Evolutionary conservation across 1,140 invertebrate species (phyloP), one percentile per base, ranked within the genome.

Genomic region (Radopholus similis): DNA sequence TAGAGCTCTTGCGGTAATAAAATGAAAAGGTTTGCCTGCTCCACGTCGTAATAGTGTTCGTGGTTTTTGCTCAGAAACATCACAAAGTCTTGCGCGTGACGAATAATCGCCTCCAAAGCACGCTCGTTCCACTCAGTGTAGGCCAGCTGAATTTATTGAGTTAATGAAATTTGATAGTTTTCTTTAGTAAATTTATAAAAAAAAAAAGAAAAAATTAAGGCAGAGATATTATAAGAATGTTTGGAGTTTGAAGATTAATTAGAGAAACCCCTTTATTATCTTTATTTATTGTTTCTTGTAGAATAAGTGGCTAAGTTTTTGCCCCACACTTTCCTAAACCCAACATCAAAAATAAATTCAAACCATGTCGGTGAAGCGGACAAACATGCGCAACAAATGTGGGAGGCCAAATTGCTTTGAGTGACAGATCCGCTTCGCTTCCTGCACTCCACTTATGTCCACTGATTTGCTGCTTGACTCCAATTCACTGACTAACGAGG

Each of bases 31-130:
- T n/a, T n/a, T n/a, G n/a, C n/a, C n/a, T n/a, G n/a, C n/a, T n/a
- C n/a, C n/a, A 68, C 68, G 34, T 55, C 55, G 32, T 49, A 70
- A 44, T 42, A 70, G 8, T 70, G 66, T 8, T 40, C 53, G 47
- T 70, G 54, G 32, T 71, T 55, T 62, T 70, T 70, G 30, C 49
- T 60, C 26, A 70, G 49, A 38, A 70, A 70, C 38, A 70, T 59
- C 5, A 70, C 68, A 60, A 70, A 70, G 37, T 70, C 68, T 47
- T 70, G 68, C 26, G 68, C 68, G 34, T 70, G 68, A 32, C 69
- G 65, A 34, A 70, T 59, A 40, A 70, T 70, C 35, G 68, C 55
- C 34, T 70, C 68, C n/a, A 72, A 28, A 18, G 68, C 34, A n/a
- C 68, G 68, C 11, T 42, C 35, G 55, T 54, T 72, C 68, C 68